Conservation (phyloP, 2,888 invertebrate species). For the Melanargia galathea region DNA sequence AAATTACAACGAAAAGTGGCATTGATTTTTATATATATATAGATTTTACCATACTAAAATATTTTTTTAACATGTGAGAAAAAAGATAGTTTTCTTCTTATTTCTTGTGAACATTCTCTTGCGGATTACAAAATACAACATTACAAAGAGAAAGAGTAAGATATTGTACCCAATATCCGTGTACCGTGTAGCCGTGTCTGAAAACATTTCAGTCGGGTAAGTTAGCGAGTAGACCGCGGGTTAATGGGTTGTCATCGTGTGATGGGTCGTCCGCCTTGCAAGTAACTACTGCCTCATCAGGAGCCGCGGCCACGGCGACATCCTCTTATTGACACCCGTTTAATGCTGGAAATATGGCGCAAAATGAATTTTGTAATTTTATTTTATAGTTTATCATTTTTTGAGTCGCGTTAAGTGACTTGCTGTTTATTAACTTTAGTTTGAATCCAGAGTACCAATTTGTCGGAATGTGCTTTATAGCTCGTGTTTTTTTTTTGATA, state of each 20-base stretch:
- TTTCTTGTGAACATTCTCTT: no score
- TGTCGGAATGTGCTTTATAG: no score
- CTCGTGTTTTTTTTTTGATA: no score
- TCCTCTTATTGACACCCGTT: conserved; percentile 65
- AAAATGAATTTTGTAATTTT: conserved; percentile 11
- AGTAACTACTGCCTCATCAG: conserved; percentile 68
- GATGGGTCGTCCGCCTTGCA: conserved; percentile 69
- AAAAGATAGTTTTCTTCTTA: no score
- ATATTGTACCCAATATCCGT: conserved; percentile 34
- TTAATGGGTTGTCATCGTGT: conserved; percentile 79
- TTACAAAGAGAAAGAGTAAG: not conserved
- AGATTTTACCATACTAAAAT: no score
- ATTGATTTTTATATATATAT: no score
- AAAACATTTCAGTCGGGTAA: conserved; percentile 70
- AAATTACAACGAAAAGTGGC: no score
- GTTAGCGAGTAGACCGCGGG: conserved; percentile 64
- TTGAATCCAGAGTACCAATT: no score
- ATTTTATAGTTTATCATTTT: not conserved
- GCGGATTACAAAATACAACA: no score
- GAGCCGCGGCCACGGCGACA: conserved; percentile 54
- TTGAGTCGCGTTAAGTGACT: not conserved
- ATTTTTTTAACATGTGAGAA: no score
- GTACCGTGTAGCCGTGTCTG: conserved; percentile 49
- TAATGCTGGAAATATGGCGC: conserved; percentile 49
- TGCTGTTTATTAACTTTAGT: no score